Percentiles rank a stretch among this genome's conserved stretches.
phyloP scores from a whole-genome alignment of 2,888 invertebrate genomes.

The Noctua janthe region DNA sequence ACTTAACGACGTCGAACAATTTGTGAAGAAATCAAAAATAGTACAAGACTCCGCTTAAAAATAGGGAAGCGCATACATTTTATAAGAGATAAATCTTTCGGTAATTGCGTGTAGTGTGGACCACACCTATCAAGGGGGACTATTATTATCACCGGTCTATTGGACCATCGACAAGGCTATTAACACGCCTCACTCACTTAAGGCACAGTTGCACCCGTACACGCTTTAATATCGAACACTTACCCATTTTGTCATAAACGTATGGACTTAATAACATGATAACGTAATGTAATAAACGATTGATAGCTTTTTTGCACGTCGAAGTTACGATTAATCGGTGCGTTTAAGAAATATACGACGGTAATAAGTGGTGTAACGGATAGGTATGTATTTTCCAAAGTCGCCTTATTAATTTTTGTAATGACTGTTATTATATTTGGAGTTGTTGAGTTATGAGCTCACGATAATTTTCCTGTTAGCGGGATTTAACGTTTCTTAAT shows the following conservation, averaged over 20 bases:
- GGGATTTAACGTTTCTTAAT: constrained; percentile 38
- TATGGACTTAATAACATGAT: constrained; percentile 44
- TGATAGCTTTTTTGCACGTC: constrained; percentile 61
- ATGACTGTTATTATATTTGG: constrained; percentile 57
- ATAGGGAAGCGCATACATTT: constrained; percentile 65
- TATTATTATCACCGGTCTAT: constrained; percentile 73
- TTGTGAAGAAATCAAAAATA: constrained; percentile 64
- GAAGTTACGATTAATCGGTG: constrained; percentile 40
- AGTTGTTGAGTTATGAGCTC: constrained; percentile 48
- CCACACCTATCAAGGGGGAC: constrained; percentile 75
- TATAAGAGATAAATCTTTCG: constrained; percentile 72
- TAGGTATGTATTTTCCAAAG: constrained; percentile 37
- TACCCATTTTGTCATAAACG: constrained; percentile 58
- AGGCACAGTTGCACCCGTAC: constrained; percentile 59
- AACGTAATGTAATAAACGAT: constrained; percentile 53
- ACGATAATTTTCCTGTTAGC: constrained; percentile 43
- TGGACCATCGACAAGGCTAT: constrained; percentile 76
- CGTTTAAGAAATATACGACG: constrained; percentile 37
- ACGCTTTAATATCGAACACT: constrained; percentile 41
- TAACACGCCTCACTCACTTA: constrained; percentile 72
- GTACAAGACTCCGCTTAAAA: constrained; percentile 62
- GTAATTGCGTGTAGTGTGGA: constrained; percentile 71
- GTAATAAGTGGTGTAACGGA: constrained; percentile 38
- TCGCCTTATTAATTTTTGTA: constrained; percentile 47
- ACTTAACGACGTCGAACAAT: constrained; percentile 53